Evolutionary conservation across 2,888 invertebrate genomes (phyloP).

Genomic region (Tricholauxania praeusta): DNA sequence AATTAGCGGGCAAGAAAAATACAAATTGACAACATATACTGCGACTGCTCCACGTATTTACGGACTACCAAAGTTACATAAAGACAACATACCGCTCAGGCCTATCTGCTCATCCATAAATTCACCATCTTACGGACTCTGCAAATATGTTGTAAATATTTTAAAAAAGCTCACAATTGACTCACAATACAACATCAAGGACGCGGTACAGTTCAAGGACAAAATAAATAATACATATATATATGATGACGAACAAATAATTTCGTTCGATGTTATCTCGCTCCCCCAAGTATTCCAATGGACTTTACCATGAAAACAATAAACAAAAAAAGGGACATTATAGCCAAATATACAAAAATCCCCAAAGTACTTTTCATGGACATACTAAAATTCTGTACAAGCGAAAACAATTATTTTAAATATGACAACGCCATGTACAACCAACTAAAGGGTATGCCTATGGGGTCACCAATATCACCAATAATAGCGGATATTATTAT

Average conservation of each 20-base stretch:
- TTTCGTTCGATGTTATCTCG: conserved; percentile 31
- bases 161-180: conserved; percentile 16
- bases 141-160: conserved; percentile 10
- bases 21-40: no score
- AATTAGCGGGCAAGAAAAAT: no score
- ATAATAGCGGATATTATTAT: conserved; percentile 15
- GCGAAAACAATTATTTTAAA: conserved; percentile 17
- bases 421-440: neutral
- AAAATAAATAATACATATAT: neutral
- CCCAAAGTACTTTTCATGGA: conserved; percentile 10
- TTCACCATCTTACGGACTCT: neutral
- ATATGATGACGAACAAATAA: conserved; percentile 6
- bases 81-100: no score
- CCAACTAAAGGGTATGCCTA: conserved; percentile 14
- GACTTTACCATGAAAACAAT: conserved; percentile 18
- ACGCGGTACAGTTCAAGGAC: conserved; percentile 15
- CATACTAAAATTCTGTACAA: conserved; percentile 20
- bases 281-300: conserved; percentile 22
- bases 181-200: no score
- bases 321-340: conserved; percentile 18
- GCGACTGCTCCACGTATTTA: no score
- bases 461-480: conserved; percentile 25
- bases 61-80: no score
- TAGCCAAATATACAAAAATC: conserved; percentile 10
- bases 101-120: no score